Percentiles rank a stretch among this genome's conserved stretches.
phyloP scores from a whole-genome alignment of 2,113 vertebrate genomes.

The Psophia crepitans region DNA sequence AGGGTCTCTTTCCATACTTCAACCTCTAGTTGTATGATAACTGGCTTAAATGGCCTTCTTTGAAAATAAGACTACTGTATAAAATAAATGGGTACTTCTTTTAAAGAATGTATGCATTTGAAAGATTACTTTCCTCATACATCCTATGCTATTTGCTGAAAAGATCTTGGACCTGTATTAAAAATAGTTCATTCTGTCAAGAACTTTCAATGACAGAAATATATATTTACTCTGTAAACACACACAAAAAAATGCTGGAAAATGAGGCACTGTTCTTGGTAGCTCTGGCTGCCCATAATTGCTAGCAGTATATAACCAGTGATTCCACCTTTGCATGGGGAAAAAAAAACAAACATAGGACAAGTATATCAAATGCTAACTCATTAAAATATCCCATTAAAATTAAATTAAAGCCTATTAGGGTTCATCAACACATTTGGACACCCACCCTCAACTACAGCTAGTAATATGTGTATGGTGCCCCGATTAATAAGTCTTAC shows the following conservation, averaged over 20 bases:
- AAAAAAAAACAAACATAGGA: neutral
- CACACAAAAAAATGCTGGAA: neutral
- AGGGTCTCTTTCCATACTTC: neutral
- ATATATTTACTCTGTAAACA: neutral
- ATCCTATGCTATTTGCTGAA: neutral
- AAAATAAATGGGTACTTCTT: neutral
- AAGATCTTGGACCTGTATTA: neutral
- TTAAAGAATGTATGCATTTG: neutral
- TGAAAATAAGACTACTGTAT: neutral
- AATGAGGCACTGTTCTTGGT: neutral
- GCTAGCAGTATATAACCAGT: neutral
- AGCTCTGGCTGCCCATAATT: neutral
- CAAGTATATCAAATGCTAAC: neutral
- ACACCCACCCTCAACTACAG: neutral
- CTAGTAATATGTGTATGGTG: accelerated
- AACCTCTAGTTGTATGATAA: neutral
- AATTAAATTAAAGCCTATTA: neutral
- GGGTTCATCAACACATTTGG: neutral
- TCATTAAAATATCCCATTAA: neutral
- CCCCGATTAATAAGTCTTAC: neutral
- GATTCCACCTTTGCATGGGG: neutral
- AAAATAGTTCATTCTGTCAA: neutral
- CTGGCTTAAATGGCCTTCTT: neutral
- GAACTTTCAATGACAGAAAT: neutral
- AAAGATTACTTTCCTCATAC: neutral